phyloP scores from a whole-genome alignment of 2,888 invertebrate genomes.

The Caenorhabditis auriculariae region DNA sequence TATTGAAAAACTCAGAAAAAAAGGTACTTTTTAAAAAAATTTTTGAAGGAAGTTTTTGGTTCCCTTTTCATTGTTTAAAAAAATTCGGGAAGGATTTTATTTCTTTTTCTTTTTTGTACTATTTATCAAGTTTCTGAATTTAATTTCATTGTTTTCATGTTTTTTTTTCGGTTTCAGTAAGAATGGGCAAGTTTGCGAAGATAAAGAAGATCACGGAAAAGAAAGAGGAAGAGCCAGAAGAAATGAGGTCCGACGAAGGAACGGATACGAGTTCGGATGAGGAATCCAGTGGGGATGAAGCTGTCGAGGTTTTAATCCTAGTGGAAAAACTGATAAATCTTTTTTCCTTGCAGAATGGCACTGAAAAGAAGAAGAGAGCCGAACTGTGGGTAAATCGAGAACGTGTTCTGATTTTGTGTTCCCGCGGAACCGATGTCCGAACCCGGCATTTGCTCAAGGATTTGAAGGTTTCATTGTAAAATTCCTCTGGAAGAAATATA shows the following conservation, averaged over 20 bases:
- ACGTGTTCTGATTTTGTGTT: conserved; percentile 88
- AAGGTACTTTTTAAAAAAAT: no score
- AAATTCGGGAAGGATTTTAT: neutral
- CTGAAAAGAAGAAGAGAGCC: conserved; percentile 22
- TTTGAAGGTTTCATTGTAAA: no score
- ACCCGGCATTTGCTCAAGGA: conserved; percentile 96
- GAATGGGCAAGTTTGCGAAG: conserved; percentile 41
- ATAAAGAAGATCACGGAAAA: conserved; percentile 21
- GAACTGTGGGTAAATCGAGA: conserved; percentile 83
- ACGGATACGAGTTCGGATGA: conserved; percentile 14
- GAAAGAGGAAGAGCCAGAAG: conserved; percentile 26
- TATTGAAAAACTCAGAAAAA: no score
- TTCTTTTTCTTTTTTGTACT: neutral
- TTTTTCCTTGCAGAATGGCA: neutral
- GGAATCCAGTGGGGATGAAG: no score
- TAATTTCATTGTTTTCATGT: neutral
- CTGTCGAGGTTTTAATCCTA: no score
- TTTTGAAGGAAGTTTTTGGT: no score
- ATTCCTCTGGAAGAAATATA: no score
- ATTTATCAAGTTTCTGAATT: neutral
- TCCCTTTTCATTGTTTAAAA: neutral
- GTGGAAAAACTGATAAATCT: neutral
- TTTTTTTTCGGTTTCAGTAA: neutral
- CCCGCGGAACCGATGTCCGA: conserved; percentile 86
- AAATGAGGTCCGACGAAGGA: conserved; percentile 25